Evolutionary conservation across 2,113 vertebrate species (phyloP).

Genomic region (Ursus arctos): DNA sequence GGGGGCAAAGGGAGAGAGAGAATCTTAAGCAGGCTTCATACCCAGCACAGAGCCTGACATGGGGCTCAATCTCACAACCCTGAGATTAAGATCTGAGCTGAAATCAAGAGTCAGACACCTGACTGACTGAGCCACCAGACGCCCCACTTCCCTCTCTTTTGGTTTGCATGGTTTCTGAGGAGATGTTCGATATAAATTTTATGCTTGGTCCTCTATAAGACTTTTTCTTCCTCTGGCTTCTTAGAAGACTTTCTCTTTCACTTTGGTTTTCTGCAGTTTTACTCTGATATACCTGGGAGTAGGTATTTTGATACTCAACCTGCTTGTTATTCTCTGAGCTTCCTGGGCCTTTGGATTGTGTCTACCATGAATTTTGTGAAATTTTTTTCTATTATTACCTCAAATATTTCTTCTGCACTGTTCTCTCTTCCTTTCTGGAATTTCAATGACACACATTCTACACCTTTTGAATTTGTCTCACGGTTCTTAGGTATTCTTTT

Average conservation of each 20-base stretch:
- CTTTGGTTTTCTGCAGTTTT: not conserved
- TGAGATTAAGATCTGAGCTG: not conserved
- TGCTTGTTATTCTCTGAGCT: not conserved
- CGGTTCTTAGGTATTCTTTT: not conserved
- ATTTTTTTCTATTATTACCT: not conserved
- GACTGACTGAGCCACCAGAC: not conserved
- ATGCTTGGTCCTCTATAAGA: not conserved
- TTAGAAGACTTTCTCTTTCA: not conserved
- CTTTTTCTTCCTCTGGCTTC: not conserved
- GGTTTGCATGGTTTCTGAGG: not conserved
- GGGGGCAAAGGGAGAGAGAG: not conserved
- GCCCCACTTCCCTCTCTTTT: not conserved
- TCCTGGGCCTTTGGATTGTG: not conserved
- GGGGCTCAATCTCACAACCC: not conserved
- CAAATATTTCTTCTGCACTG: slow-evolving; percentile 4
- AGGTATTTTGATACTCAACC: not conserved
- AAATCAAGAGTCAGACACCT: not conserved
- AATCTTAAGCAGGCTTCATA: not conserved
- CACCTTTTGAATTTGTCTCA: not conserved
- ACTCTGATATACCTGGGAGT: not conserved
- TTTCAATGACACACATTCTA: not conserved
- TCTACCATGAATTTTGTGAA: slow-evolving; percentile 18
- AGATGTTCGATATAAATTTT: not conserved
- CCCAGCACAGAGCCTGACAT: not conserved
- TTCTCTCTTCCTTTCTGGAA: not conserved